These are phyloP conservation scores for Daboia siamensis DNA, from an alignment of 2,113 vertebrate species.

Conservation along the genomic window DNA sequence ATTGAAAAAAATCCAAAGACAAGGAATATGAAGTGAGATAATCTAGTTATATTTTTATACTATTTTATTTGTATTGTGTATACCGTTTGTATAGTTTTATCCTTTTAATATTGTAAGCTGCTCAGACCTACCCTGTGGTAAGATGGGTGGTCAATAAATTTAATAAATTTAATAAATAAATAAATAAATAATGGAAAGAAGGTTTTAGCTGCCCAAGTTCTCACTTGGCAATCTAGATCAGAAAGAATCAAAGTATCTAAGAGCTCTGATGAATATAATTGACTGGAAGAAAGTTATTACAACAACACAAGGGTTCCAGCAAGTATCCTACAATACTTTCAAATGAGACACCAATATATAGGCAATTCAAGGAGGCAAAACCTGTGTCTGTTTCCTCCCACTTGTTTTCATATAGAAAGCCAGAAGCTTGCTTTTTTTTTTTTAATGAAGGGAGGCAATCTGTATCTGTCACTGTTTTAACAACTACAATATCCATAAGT, in stretches of 20 bases:
- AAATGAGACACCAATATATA: not conserved
- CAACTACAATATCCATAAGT: too few species aligned
- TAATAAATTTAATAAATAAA: too few species aligned
- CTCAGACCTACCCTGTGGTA: too few species aligned
- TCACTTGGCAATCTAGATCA: not conserved
- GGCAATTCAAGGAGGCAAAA: not conserved
- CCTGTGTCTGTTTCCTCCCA: not conserved
- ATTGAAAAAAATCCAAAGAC: not conserved
- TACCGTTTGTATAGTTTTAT: not conserved
- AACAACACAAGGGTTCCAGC: not conserved
- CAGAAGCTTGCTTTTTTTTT: too few species aligned
- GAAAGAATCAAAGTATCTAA: not conserved
- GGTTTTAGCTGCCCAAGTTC: not conserved
- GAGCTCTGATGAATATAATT: not conserved
- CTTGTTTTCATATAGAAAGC: not conserved
- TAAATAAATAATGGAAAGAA: not conserved
- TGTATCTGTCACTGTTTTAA: too few species aligned
- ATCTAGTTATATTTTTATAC: not conserved
- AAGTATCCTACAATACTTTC: not conserved
- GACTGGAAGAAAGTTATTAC: not conserved
- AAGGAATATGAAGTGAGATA: not conserved
- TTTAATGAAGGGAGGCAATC: too few species aligned
- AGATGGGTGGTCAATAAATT: too few species aligned
- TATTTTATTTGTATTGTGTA: not conserved
- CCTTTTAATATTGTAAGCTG: not conserved